phyloP scores from a whole-genome alignment of 2,888 invertebrate genomes.

The Ichneumon xanthorius region DNA sequence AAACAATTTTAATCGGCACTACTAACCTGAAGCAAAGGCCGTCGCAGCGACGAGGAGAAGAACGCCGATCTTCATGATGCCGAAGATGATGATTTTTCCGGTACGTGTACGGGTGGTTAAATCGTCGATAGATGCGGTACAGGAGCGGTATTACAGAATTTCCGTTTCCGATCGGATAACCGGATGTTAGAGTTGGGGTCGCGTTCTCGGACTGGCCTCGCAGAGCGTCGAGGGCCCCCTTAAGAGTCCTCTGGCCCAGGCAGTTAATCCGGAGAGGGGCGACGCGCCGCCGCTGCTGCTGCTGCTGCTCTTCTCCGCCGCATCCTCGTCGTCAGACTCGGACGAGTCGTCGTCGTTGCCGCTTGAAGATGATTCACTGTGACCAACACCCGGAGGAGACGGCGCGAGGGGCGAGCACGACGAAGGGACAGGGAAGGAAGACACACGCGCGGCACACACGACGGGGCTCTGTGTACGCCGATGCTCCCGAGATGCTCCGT shows the following conservation, averaged over 20 bases:
- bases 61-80: constrained; percentile 85
- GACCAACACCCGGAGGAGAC: constrained; percentile 62
- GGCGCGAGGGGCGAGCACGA: constrained; percentile 61
- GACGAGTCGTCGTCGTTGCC: constrained; percentile 45
- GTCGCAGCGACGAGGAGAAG: constrained; percentile 86
- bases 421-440: constrained; percentile 21
- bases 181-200: constrained; percentile 84
- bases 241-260: constrained; percentile 82
- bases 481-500: background rate
- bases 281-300: constrained; percentile 38
- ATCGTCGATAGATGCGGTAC: background rate
- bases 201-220: constrained; percentile 84
- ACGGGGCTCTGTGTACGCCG: background rate
- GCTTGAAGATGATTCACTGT: constrained; percentile 58
- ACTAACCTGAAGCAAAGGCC: constrained; percentile 87
- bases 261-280: constrained; percentile 57
- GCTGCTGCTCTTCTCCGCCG: constrained; percentile 52
- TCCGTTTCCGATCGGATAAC: constrained; percentile 81
- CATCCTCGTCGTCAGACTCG: constrained; percentile 30
- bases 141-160: constrained; percentile 69
- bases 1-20: constrained; percentile 34
- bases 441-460: constrained; percentile 19
- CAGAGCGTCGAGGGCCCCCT: constrained; percentile 83
- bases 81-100: constrained; percentile 19
- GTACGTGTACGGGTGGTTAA: background rate